Evolutionary conservation across 2,797 vertebrate genomes (phyloP).

Genomic region (Chloroceryle amazona): DNA sequence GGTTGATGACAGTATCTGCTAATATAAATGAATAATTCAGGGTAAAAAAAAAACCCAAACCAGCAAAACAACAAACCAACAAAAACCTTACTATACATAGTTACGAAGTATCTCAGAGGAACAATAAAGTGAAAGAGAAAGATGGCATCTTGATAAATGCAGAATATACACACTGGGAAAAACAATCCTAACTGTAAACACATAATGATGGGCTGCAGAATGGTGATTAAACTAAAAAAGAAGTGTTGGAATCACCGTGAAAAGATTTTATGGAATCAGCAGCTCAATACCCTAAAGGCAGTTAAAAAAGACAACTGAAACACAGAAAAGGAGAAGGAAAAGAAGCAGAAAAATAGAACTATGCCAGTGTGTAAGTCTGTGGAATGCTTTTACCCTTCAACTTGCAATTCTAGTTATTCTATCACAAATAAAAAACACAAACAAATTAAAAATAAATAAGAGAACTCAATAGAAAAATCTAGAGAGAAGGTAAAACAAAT

Average conservation of each 20-base stretch:
- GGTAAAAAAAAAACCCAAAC: background rate
- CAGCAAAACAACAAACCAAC: too few relatives aligned
- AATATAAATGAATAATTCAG: background rate
- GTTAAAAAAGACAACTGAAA: background rate
- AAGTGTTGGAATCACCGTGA: background rate
- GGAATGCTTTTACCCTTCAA: background rate
- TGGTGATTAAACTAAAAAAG: background rate
- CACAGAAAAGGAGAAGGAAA: background rate
- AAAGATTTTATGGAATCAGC: background rate
- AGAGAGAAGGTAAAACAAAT: background rate
- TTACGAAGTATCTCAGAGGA: background rate
- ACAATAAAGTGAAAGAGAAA: background rate
- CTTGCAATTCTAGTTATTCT: background rate
- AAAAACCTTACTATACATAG: background rate
- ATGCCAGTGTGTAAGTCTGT: fast-evolving
- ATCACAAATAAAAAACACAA: background rate
- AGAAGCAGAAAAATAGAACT: background rate
- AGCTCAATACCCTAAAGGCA: background rate
- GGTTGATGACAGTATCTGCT: background rate
- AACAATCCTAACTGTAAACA: background rate
- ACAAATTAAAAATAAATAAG: background rate
- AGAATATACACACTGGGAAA: background rate
- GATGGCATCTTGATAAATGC: background rate
- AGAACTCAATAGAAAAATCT: background rate
- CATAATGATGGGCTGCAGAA: background rate